phyloP scores from a whole-genome alignment of 2,888 invertebrate species.

The Luffia ferchaultella region DNA sequence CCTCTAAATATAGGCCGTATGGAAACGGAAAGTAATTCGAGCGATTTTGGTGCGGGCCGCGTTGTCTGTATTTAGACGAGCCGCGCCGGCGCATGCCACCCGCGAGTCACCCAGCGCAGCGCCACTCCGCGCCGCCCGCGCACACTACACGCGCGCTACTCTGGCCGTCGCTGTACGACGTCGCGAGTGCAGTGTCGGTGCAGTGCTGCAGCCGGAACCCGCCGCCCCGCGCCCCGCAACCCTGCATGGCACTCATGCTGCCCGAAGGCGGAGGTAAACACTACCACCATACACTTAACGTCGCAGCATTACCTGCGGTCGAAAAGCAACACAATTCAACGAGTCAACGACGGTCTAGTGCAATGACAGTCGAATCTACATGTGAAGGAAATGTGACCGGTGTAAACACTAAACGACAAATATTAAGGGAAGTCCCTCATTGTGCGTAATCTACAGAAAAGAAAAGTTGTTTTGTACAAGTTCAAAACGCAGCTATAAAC shows the following conservation, averaged over 20 bases:
- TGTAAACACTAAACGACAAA: too few relatives aligned
- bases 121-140: neutral
- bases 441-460: too few relatives aligned
- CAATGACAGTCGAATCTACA: too few relatives aligned
- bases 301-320: too few relatives aligned
- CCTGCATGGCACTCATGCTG: slow-evolving; percentile 58
- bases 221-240: neutral
- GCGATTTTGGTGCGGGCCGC: slow-evolving; percentile 56
- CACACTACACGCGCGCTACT: neutral
- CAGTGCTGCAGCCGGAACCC: neutral
- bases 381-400: too few relatives aligned
- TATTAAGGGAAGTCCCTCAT: too few relatives aligned
- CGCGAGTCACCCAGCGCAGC: neutral
- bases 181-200: neutral
- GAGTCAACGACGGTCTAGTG: too few relatives aligned
- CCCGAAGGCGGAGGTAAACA: slow-evolving; percentile 57
- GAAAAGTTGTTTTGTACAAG: too few relatives aligned
- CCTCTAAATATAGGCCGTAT: slow-evolving; percentile 64
- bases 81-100: slow-evolving; percentile 21
- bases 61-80: slow-evolving; percentile 64
- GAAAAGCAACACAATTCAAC: too few relatives aligned
- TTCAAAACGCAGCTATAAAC: too few relatives aligned
- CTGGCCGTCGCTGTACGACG: neutral
- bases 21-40: slow-evolving; percentile 61
- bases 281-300: slow-evolving; percentile 10